Conservation (phyloP, 2,888 invertebrate genomes). For the Alcis repandata region DNA sequence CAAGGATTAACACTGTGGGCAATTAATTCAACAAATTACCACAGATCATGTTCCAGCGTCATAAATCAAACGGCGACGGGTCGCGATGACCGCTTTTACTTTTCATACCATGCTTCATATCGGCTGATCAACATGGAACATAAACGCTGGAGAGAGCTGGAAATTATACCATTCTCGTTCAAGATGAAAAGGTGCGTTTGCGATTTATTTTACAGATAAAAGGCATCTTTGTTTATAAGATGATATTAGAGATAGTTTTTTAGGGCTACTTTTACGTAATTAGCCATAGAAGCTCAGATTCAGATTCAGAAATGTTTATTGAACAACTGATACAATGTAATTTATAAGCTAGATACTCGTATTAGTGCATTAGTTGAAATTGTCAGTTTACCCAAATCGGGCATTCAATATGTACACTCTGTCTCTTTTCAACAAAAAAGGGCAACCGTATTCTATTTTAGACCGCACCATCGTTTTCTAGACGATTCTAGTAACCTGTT, state of each 20-base stretch:
- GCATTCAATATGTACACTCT: too few species aligned
- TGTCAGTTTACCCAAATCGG: too few species aligned
- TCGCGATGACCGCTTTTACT: constrained; percentile 14
- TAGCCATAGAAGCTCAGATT: too few species aligned
- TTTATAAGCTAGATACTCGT: too few species aligned
- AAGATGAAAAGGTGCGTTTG: constrained; percentile 7
- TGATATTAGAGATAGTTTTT: neutral
- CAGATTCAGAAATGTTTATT: too few species aligned
- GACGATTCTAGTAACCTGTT: too few species aligned
- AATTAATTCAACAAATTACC: constrained; percentile 12
- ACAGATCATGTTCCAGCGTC: constrained; percentile 8
- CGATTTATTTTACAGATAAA: neutral
- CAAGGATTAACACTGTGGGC: neutral
- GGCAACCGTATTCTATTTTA: neutral
- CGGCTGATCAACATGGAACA: constrained; percentile 9
- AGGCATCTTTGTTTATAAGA: neutral
- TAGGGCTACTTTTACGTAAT: neutral
- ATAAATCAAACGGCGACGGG: constrained; percentile 17
- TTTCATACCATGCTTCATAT: constrained; percentile 11
- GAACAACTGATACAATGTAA: too few species aligned
- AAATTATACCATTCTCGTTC: constrained; percentile 9
- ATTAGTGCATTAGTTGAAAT: too few species aligned
- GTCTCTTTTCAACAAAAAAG: too few species aligned
- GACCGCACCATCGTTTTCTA: neutral
- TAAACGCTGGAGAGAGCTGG: constrained; percentile 12